Evolutionary conservation across 2,888 invertebrate genomes (phyloP).

Genomic region (Cephalotes varians): DNA sequence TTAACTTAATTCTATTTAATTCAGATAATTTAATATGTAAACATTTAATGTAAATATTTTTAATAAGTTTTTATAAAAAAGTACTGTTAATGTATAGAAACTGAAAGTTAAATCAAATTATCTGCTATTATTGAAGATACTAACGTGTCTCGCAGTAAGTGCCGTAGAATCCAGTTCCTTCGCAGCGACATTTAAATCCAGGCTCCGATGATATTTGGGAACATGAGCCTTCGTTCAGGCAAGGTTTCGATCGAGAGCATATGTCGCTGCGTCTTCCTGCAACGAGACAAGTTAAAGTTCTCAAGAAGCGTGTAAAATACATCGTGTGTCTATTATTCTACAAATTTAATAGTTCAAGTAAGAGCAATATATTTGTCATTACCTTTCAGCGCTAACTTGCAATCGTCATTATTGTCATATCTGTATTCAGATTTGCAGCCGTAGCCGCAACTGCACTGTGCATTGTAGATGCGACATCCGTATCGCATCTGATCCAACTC

Average conservation of each 20-base stretch:
- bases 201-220: conserved; percentile 89
- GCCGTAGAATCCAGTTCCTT: conserved; percentile 92
- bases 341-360: conserved; percentile 4
- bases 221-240: conserved; percentile 89
- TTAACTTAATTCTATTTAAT: conserved; percentile 5
- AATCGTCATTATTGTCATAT: conserved; percentile 88
- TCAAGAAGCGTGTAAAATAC: background rate
- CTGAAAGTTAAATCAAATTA: conserved; percentile 24
- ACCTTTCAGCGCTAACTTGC: conserved; percentile 89
- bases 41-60: background rate
- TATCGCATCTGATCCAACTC: conserved; percentile 87
- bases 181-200: conserved; percentile 90
- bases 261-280: conserved; percentile 88
- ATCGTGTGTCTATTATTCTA: background rate
- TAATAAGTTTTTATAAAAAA: too few relatives aligned
- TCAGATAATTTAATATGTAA: background rate
- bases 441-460: conserved; percentile 89
- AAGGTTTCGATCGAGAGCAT: conserved; percentile 89
- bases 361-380: conserved; percentile 60
- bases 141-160: conserved; percentile 90
- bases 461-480: conserved; percentile 89
- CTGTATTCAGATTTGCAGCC: conserved; percentile 90
- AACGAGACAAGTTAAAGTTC: background rate
- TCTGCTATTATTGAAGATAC: conserved; percentile 56
- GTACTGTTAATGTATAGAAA: too few relatives aligned